Base-by-base conservation (phyloP, 2,888 invertebrate species). In the Tridacna gigas region DNA sequence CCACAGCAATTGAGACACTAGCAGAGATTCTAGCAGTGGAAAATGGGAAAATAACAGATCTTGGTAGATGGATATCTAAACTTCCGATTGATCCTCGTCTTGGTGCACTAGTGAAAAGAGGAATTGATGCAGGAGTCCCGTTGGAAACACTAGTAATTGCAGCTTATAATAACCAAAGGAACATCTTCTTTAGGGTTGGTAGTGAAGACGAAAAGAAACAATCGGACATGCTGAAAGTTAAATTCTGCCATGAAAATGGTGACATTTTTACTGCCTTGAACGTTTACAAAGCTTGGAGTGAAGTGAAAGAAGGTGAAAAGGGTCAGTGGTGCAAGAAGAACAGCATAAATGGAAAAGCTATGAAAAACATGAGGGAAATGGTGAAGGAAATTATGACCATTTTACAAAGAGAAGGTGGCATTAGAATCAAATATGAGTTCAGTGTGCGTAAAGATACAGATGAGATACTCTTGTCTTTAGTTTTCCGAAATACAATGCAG, bases 331-430 rank as follows among this genome's bases (percentile, higher is more conserved):
- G 94, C 83, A 82, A 86, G 47, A 77, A 89, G n/a, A 94, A 95
- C 82, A 91, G 90, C 77, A 91, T 95, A 56, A 94, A 95, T 86
- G 93, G 90, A 18, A 94, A 93, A 88, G 86, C 92, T 7, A 90
- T 94, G 84, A 89, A 90, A 60, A 87, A 89, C 11, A 91, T 90
- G 9, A 81, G 89, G 37, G 92, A 92, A 20, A 86, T 77, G 45
- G 85, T 92, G 3, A 89, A 89, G 22, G 94, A 94, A 77, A 84
- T 91, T 15, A 26, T 82, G 4, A 77, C 83, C 5, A 82, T 89
- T 15, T 81, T 94, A 26, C 88, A 84, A 60, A 89, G 85, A 77
- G 92, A 93, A n/a, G 60, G 87, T 20, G 73, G 83, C 11, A 60
- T 83, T 18, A 81, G 86, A 11, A 79, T 91, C 0, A 82, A 79